Conservation (phyloP, 2,888 invertebrate genomes). For the Cabera pusaria region DNA sequence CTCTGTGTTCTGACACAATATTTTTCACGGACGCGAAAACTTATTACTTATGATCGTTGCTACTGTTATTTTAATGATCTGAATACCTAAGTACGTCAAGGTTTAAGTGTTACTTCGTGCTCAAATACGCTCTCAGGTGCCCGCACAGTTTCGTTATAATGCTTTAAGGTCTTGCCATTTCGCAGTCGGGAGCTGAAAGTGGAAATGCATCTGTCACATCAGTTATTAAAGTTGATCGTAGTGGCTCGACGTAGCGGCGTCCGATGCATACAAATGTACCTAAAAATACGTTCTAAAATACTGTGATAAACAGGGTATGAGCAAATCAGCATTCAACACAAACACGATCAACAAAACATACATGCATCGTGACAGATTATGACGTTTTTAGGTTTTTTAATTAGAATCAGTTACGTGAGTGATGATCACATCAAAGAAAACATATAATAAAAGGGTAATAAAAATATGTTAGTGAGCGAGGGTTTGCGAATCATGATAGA, state of each 20-base stretch:
- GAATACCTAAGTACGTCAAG: too few species aligned
- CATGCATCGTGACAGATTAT: conserved; percentile 25
- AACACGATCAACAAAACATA: conserved; percentile 27
- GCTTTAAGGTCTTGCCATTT: conserved; percentile 12
- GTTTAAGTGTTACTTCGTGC: too few species aligned
- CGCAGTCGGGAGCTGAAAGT: conserved; percentile 30
- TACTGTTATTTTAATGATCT: too few species aligned
- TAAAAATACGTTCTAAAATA: conserved; percentile 12
- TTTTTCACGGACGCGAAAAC: neutral
- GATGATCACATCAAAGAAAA: conserved; percentile 17
- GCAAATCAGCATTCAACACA: conserved; percentile 22
- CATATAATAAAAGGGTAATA: conserved; percentile 5
- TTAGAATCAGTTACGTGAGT: conserved; percentile 8
- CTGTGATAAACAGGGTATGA: conserved; percentile 9
- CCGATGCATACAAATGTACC: conserved; percentile 10
- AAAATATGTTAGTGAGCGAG: conserved; percentile 26
- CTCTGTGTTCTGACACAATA: neutral
- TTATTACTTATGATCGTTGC: too few species aligned
- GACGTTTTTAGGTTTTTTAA: conserved; percentile 10
- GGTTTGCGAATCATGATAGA: conserved; percentile 34
- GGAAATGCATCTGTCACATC: conserved; percentile 31
- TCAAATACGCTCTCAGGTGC: too few species aligned
- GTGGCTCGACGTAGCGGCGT: conserved; percentile 8
- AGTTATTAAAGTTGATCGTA: conserved; percentile 19
- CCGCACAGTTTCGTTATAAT: conserved; percentile 1